Evolutionary conservation across 2,888 invertebrate genomes (phyloP).

Genomic region (Malacosoma neustria): DNA sequence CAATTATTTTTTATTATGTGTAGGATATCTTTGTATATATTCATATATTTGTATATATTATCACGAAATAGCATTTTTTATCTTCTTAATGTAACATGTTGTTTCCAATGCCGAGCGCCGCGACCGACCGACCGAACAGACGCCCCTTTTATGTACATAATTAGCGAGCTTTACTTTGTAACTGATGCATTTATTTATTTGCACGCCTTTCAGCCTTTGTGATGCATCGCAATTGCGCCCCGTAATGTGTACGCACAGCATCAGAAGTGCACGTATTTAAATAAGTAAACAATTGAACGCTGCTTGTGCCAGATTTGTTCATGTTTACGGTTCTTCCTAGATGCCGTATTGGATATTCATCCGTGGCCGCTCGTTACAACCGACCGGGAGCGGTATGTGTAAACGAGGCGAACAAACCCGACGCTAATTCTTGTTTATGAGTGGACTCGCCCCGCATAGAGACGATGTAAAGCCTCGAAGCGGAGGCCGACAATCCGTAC

Average conservation of each 20-base stretch:
- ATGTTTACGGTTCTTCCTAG: conserved; percentile 56
- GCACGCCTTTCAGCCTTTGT: neutral
- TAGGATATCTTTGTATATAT: too few relatives aligned
- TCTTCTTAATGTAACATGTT: too few relatives aligned
- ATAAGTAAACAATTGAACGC: conserved; percentile 46
- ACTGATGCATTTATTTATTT: neutral
- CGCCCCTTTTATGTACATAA: neutral
- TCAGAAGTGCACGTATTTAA: conserved; percentile 15
- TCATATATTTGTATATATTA: too few relatives aligned
- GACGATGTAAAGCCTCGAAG: conserved; percentile 43
- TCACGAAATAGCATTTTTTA: too few relatives aligned
- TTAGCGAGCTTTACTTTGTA: neutral
- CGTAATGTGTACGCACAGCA: neutral
- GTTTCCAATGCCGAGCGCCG: too few relatives aligned
- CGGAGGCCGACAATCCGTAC: conserved; percentile 51
- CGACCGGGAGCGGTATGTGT: conserved; percentile 63
- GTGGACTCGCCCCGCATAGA: conserved; percentile 44
- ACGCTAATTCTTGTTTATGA: conserved; percentile 72
- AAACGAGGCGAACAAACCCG: conserved; percentile 62
- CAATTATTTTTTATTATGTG: too few relatives aligned
- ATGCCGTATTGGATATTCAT: conserved; percentile 51
- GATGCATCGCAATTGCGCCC: neutral
- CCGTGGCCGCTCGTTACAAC: conserved; percentile 48
- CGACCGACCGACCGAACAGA: neutral
- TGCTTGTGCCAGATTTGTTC: conserved; percentile 43